These are phyloP conservation scores for Listronotus oregonensis DNA, from an alignment of 1,140 invertebrate genomes.

Conservation along the genomic window DNA sequence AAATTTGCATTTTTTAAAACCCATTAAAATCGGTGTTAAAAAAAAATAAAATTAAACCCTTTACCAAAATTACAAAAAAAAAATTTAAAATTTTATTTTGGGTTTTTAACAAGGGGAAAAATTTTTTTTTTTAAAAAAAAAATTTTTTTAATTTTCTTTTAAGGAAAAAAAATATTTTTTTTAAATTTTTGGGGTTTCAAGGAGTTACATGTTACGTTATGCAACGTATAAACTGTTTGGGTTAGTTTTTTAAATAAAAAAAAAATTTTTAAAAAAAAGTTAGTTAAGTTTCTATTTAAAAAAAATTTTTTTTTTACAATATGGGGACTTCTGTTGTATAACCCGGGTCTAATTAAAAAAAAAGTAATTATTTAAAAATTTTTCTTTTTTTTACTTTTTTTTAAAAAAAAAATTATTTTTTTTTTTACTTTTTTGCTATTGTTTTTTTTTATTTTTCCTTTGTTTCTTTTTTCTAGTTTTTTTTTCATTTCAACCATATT, in stretches of 20 bases:
- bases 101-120: no score
- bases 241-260: conserved; percentile 39
- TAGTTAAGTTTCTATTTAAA: conserved; percentile 45
- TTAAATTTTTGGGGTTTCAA: conserved; percentile 33
- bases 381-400: conserved; percentile 53
- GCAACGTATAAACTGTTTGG: conserved; percentile 26
- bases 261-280: conserved; percentile 43
- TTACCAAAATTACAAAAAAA: no score
- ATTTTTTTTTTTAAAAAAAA: no score
- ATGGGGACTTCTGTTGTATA: conserved; percentile 40
- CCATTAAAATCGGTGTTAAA: no score
- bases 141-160: no score
- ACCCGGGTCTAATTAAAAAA: conserved; percentile 50
- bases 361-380: conserved; percentile 47
- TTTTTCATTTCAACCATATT: conserved; percentile 42
- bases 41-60: no score
- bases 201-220: conserved; percentile 32
- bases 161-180: no score
- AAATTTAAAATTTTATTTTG: no score
- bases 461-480: conserved; percentile 19
- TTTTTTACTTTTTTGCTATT: conserved; percentile 40
- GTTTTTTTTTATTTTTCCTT: conserved; percentile 41
- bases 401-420: conserved; percentile 51
- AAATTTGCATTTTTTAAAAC: no score
- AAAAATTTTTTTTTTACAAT: conserved; percentile 42